Evolutionary conservation across 1,140 invertebrate genomes (phyloP).

Genomic region (Halesus radiatus): DNA sequence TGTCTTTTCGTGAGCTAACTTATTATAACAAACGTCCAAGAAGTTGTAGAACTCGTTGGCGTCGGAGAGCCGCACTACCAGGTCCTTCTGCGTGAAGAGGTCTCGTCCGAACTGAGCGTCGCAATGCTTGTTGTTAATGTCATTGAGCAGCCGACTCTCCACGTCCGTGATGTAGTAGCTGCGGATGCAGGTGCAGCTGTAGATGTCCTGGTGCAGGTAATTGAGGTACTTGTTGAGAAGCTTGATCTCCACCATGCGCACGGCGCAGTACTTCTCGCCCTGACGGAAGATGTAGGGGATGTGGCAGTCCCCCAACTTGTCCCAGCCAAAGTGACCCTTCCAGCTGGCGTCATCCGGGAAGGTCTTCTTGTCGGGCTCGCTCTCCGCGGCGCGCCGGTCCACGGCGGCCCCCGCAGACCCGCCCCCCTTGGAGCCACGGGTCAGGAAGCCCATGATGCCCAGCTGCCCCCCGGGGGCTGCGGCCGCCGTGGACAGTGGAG

Average conservation of each 20-base stretch:
- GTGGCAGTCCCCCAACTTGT: constrained; percentile 84
- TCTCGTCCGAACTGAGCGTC: constrained; percentile 91
- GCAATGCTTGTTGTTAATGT: constrained; percentile 94
- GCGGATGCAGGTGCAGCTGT: constrained; percentile 89
- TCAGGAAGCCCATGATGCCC: constrained; percentile 75
- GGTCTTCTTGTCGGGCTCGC: constrained; percentile 66
- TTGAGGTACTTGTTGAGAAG: constrained; percentile 88
- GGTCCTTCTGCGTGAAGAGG: constrained; percentile 89
- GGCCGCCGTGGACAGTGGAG: constrained; percentile 63
- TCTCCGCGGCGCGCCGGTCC: constrained; percentile 58
- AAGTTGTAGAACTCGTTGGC: constrained; percentile 93
- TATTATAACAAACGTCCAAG: constrained; percentile 88
- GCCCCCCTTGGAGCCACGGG: constrained; percentile 62
- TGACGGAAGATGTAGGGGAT: constrained; percentile 90
- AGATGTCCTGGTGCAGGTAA: constrained; percentile 86
- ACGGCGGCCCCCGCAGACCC: constrained; percentile 62
- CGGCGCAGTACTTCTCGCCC: constrained; percentile 89
- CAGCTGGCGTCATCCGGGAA: constrained; percentile 84
- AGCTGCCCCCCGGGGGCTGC: constrained; percentile 68
- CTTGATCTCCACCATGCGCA: constrained; percentile 91
- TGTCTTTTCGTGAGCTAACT: constrained; percentile 74
- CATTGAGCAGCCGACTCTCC: constrained; percentile 91
- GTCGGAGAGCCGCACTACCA: constrained; percentile 89
- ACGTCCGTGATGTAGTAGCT: constrained; percentile 94
- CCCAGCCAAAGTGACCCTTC: constrained; percentile 92